These are phyloP conservation scores for Pseudocheirus occidentalis DNA, from an alignment of 2,797 vertebrate genomes.

Conservation along the genomic window DNA sequence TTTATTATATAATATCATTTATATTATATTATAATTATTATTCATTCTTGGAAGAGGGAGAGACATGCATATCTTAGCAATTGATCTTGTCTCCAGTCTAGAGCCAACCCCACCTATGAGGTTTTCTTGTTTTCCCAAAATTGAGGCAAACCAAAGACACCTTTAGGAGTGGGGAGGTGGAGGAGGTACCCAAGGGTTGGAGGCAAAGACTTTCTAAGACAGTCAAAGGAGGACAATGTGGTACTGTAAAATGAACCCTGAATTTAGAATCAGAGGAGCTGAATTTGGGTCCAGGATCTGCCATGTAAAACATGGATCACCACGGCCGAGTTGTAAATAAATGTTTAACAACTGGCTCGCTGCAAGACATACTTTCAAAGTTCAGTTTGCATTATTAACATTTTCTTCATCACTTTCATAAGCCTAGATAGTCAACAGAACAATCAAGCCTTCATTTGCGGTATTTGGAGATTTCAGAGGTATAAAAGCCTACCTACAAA, in stretches of 20 bases:
- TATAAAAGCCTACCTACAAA: no score
- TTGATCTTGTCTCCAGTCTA: not conserved
- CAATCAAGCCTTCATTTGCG: no score
- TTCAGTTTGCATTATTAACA: no score
- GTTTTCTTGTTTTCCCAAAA: not conserved
- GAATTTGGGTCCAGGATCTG: not conserved
- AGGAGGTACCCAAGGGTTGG: not conserved
- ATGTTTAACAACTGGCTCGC: no score
- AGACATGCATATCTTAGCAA: not conserved
- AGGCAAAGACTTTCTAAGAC: not conserved
- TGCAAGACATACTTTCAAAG: no score
- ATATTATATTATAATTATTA: no score
- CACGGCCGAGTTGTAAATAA: not conserved
- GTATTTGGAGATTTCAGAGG: no score
- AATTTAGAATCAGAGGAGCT: not conserved
- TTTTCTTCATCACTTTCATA: no score
- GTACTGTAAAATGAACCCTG: not conserved
- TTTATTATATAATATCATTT: no score
- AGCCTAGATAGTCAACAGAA: no score
- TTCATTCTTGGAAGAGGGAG: not conserved
- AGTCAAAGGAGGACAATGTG: not conserved
- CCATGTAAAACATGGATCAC: not conserved
- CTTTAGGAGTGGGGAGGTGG: not conserved
- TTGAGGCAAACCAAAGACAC: not conserved
- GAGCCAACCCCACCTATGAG: not conserved